Evolutionary conservation across 2,888 invertebrate genomes (phyloP).

Genomic region (Rhopalosiphum nymphaeae): DNA sequence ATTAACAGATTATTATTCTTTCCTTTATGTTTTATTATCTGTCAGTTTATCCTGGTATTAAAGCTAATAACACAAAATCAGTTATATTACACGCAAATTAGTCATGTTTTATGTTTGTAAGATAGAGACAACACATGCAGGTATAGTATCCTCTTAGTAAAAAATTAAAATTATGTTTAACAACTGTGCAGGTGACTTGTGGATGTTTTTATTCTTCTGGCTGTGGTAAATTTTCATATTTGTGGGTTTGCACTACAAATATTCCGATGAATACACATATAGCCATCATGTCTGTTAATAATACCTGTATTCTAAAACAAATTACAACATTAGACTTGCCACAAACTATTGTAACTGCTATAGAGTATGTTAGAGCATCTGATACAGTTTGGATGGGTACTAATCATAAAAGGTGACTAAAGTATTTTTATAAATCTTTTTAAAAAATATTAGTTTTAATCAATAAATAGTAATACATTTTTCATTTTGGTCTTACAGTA

Average conservation of each 20-base stretch:
- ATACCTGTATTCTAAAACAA: conserved; percentile 68
- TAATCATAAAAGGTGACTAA: conserved; percentile 78
- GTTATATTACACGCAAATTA: no score
- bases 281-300: conserved; percentile 70
- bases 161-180: not conserved
- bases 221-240: conserved; percentile 75
- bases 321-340: conserved; percentile 76
- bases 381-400: conserved; percentile 96
- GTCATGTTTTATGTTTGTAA: no score
- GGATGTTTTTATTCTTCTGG: conserved; percentile 85
- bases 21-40: no score
- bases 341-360: conserved; percentile 84
- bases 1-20: no score
- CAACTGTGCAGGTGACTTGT: conserved; percentile 80
- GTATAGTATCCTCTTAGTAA: no score
- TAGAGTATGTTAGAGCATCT: conserved; percentile 85
- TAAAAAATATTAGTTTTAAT: not conserved
- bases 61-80: no score
- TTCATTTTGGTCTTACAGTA: conserved; percentile 70
- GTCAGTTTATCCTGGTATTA: no score
- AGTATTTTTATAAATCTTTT: not conserved
- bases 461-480: not conserved
- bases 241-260: conserved; percentile 92
- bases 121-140: no score
- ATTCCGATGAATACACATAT: conserved; percentile 81